Conservation (phyloP, 2,797 vertebrate species). For the Hydrocynus forskahlii region DNA sequence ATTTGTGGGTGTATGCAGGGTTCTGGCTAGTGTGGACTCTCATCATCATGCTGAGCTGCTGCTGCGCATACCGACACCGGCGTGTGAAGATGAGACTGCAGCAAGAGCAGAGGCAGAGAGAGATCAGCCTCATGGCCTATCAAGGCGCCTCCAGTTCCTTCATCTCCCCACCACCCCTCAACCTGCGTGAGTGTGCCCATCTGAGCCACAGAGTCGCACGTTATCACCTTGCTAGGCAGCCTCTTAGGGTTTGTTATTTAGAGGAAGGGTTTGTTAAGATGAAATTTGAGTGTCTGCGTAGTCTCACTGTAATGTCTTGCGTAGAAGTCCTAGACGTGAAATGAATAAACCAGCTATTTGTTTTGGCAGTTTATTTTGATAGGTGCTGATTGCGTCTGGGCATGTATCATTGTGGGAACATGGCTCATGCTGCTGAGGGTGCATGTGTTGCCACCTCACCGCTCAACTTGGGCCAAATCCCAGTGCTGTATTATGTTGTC, state of each 20-base stretch:
- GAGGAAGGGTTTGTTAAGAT: background rate
- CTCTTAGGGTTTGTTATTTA: background rate
- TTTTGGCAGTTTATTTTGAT: slow-evolving; percentile 22
- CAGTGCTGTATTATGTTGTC: slow-evolving; percentile 1
- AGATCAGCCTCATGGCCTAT: slow-evolving; percentile 88
- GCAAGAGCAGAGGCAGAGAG: slow-evolving; percentile 84
- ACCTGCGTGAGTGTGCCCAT: slow-evolving; percentile 75
- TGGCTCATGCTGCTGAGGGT: background rate
- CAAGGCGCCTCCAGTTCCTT: slow-evolving; percentile 84
- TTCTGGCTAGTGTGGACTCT: slow-evolving; percentile 88
- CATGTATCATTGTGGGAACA: background rate
- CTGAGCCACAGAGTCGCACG: background rate
- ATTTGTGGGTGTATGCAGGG: slow-evolving; percentile 67
- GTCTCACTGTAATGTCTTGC: background rate
- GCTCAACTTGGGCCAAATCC: background rate
- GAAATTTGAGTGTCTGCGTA: background rate
- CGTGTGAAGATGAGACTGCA: slow-evolving; percentile 86
- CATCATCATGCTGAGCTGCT: slow-evolving; percentile 88
- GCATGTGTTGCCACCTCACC: background rate
- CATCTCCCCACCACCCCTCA: slow-evolving; percentile 78
- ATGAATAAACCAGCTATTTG: slow-evolving; percentile 37
- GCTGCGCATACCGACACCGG: slow-evolving; percentile 85
- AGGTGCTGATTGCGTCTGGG: background rate
- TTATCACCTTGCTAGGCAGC: background rate
- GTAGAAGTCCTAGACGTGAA: background rate